Evolutionary conservation across 35 echinoderm and acorn worm species (phyloP).

Genomic region (Acanthaster planci): DNA sequence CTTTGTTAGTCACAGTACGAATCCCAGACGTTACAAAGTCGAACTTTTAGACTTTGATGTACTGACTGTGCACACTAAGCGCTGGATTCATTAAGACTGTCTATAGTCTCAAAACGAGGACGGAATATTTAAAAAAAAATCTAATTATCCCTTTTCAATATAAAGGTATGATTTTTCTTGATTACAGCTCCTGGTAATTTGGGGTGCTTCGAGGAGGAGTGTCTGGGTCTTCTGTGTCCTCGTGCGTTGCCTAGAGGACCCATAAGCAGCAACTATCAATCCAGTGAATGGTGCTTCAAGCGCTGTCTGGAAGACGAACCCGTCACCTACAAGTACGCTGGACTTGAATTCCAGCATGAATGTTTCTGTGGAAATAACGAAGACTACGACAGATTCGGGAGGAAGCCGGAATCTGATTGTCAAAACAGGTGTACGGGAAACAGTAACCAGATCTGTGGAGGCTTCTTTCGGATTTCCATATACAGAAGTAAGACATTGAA

Average conservation of each 20-base stretch:
- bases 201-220: not conserved
- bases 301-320: not conserved
- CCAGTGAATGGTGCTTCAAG: not conserved
- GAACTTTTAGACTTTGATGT: too few relatives aligned
- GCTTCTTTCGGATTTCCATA: not conserved
- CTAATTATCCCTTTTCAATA: too few relatives aligned
- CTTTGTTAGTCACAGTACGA: too few relatives aligned
- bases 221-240: not conserved
- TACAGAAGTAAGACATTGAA: constrained; percentile 1
- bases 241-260: not conserved
- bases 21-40: too few relatives aligned
- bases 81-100: too few relatives aligned
- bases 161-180: too few relatives aligned
- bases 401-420: not conserved
- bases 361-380: constrained; percentile 13
- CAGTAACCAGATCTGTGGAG: not conserved
- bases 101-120: too few relatives aligned
- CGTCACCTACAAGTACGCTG: not conserved
- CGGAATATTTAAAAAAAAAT: too few relatives aligned
- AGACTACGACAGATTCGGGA: not conserved
- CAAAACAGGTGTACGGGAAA: not conserved
- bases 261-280: not conserved
- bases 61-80: too few relatives aligned
- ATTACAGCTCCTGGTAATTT: not conserved
- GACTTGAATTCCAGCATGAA: not conserved